phyloP scores from a whole-genome alignment of 2,113 vertebrate genomes.

The Dascyllus trimaculatus region DNA sequence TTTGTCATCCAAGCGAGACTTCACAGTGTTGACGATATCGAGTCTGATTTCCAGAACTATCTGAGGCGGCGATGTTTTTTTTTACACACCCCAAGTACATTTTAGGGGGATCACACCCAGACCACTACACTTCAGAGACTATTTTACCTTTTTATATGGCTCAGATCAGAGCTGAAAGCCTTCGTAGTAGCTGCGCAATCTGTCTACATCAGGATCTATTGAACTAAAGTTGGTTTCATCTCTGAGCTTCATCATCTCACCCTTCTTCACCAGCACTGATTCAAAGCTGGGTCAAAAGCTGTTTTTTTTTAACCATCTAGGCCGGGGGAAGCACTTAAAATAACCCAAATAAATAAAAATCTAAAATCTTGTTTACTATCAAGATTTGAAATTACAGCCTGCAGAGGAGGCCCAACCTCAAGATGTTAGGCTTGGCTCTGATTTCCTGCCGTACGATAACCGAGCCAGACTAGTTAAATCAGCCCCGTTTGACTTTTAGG shows the following conservation, averaged over 20 bases:
- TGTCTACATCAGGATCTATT: not conserved
- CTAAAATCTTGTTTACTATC: slow-evolving; percentile 4
- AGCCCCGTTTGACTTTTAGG: slow-evolving; percentile 46
- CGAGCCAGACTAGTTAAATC: slow-evolving; percentile 40
- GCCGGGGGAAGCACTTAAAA: slow-evolving; percentile 18
- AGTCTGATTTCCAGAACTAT: slow-evolving; percentile 23
- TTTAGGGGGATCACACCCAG: not conserved
- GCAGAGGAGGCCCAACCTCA: slow-evolving; percentile 4
- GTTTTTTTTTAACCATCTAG: not conserved
- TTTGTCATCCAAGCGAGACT: slow-evolving; percentile 47
- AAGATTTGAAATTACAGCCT: not conserved
- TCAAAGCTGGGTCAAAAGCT: not conserved
- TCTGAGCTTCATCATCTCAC: not conserved
- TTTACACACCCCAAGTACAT: slow-evolving; percentile 20
- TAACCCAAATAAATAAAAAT: not conserved
- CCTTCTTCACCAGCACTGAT: not conserved
- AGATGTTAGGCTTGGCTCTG: slow-evolving; percentile 21
- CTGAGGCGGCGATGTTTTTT: slow-evolving; percentile 25
- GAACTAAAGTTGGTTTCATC: not conserved
- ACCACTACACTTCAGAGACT: not conserved
- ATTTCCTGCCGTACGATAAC: slow-evolving; percentile 12
- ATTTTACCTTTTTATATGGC: not conserved
- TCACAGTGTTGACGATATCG: not conserved
- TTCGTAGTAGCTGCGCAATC: not conserved
- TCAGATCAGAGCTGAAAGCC: slow-evolving; percentile 7